Percentiles rank a stretch among this genome's conserved stretches.
Conservation (phyloP, 2,797 vertebrate species). For the Vireo griseus region DNA sequence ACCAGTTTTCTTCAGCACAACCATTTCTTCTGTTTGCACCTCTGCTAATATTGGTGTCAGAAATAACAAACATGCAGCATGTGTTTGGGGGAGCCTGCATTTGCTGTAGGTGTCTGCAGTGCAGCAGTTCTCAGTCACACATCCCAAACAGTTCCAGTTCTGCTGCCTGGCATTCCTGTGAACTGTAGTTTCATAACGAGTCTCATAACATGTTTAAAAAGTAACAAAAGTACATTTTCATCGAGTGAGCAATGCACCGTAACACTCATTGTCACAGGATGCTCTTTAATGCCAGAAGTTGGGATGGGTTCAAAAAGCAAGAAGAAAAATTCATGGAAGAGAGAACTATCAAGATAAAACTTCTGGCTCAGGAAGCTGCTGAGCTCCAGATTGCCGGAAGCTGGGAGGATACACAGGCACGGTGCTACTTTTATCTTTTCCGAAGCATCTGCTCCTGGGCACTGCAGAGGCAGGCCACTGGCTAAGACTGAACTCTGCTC, state of each 20-base stretch:
- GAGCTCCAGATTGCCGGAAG: neutral
- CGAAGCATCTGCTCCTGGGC: conserved; percentile 17
- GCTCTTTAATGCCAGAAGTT: neutral
- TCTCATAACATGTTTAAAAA: neutral
- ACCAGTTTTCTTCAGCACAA: neutral
- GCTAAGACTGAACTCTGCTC: neutral
- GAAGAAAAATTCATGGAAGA: conserved; percentile 49
- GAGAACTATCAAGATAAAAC: conserved; percentile 25
- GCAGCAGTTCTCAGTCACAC: neutral
- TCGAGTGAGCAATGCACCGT: neutral
- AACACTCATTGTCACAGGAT: neutral
- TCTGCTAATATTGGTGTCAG: neutral
- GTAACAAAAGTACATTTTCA: neutral
- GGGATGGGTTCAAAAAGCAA: conserved; percentile 41
- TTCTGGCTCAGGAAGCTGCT: conserved; percentile 20
- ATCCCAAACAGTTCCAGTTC: neutral
- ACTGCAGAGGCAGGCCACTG: neutral
- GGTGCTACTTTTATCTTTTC: neutral
- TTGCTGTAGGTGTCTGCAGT: neutral
- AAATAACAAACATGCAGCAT: neutral
- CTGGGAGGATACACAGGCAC: neutral
- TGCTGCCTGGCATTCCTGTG: neutral
- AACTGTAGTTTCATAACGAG: neutral
- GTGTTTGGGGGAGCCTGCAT: neutral
- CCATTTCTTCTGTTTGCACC: neutral